Conservation (phyloP, 1,140 invertebrate species). For the Trachelipus rathkii region DNA sequence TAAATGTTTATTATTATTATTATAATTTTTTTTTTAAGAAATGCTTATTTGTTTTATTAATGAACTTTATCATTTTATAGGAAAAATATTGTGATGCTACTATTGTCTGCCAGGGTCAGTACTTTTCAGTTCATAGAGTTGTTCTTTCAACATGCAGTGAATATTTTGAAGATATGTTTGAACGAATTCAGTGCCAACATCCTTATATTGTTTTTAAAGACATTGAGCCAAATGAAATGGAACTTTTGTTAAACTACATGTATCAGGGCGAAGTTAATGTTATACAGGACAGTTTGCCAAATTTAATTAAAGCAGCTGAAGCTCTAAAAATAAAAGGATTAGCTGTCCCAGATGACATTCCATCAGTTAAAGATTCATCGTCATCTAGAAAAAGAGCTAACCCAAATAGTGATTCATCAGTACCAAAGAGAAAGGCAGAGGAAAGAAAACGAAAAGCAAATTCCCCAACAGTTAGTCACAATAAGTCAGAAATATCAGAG, state of each 20-base stretch:
- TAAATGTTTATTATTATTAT: too few relatives aligned
- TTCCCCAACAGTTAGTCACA: too few relatives aligned
- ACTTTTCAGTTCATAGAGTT: conserved; percentile 25
- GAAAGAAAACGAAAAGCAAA: background rate
- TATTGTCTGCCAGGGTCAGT: conserved; percentile 22
- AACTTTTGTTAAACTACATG: conserved; percentile 26
- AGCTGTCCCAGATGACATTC: conserved; percentile 25
- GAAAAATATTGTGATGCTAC: conserved; percentile 25
- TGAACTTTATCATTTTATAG: conserved; percentile 12
- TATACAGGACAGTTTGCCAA: conserved; percentile 16
- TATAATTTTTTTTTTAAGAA: too few relatives aligned
- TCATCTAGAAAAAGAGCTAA: background rate
- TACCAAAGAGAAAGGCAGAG: background rate
- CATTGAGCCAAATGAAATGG: conserved; percentile 18
- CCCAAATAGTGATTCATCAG: background rate
- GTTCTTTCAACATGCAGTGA: conserved; percentile 29
- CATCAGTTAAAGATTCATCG: background rate
- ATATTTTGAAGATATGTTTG: conserved; percentile 24
- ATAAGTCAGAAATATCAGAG: too few relatives aligned
- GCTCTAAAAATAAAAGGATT: conserved; percentile 26
- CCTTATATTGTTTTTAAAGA: conserved; percentile 26
- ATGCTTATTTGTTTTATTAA: too few relatives aligned
- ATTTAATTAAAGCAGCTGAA: conserved; percentile 29
- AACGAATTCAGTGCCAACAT: conserved; percentile 25
- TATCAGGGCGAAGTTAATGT: conserved; percentile 28